Evolutionary conservation across 2,113 vertebrate genomes (phyloP), one percentile per base, ranked within the genome.

Genomic region (Melanostigma gelatinosum): DNA sequence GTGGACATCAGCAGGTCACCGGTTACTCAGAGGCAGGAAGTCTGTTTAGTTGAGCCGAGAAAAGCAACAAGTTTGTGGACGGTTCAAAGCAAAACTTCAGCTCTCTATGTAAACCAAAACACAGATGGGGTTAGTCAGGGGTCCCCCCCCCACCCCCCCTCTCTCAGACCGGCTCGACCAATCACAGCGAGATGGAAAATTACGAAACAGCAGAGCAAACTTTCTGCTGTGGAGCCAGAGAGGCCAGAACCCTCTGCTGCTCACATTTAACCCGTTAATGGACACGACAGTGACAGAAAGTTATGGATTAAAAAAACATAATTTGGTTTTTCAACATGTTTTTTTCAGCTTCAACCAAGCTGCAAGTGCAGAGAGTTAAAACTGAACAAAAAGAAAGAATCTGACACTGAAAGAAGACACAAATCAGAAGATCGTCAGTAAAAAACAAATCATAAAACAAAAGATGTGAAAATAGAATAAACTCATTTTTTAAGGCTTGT

Each of bases 1-100:
- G 34, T 34, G 34, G 34, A 34, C 34, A 6, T 34, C 34, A 6
- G 34, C 5, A 34, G 44, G 44, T 46, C 44, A 15, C 3, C 5
- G 11, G 24, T 87, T 61, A 82, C 72, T 86, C 81, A 22, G 29
- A 74, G 38, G 15, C 36, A 40, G 54, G 15, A 67, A 73, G 46
- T 40, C 3, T 57, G 42, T 76, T 81, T 55, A 6, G 10, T 34
- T 50, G 15, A 62, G 54, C 67, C 57, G 62, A 46, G 12, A 69
- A 50, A 69, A 22, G 40, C 62, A 22, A 2, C 55, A 76, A 2
- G 6, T 62, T 54, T 66, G 22, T 79, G 66, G 63, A 69, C 1
- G 4, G 7, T 8, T 62, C 22, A 22, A 40, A 40, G 38, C 1
- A 40, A 40, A 8, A 40, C 38, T 40, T 42, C 15, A 1, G 46